A percentile compares a stretch with the other conserved stretches of the same genome.
Conservation (phyloP, 2,113 vertebrate species). For the Halcyon senegalensis region DNA sequence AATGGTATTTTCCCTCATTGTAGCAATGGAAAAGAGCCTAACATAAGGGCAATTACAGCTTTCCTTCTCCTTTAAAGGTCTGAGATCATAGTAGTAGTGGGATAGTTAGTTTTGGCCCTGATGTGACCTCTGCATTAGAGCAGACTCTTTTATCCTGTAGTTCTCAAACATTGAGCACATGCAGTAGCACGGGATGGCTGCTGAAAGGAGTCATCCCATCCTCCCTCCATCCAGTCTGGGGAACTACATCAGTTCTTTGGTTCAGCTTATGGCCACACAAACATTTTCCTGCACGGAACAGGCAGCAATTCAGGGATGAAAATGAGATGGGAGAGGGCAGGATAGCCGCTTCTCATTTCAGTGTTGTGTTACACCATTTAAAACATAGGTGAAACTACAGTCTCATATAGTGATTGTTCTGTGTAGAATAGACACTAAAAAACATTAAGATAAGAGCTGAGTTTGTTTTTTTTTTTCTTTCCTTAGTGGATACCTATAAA, state of each 20-base stretch:
- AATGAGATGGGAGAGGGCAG: not conserved
- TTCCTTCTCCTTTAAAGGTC: not conserved
- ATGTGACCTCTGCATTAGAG: rapidly evolving
- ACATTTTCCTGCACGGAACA: not conserved
- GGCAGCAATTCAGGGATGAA: not conserved
- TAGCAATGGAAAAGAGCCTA: not conserved
- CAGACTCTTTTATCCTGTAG: not conserved
- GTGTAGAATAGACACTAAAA: not conserved
- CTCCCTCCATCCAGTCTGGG: not conserved
- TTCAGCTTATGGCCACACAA: not conserved
- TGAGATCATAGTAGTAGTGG: not conserved
- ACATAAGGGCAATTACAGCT: not conserved
- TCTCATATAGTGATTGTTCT: not conserved
- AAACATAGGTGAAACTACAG: not conserved
- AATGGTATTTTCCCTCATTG: not conserved
- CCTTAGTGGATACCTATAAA: not conserved
- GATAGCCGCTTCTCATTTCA: not conserved
- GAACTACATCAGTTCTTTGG: not conserved
- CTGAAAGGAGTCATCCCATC: not conserved
- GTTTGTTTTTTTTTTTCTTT: rapidly evolving
- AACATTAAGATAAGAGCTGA: not conserved
- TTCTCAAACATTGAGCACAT: rapidly evolving
- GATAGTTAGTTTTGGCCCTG: not conserved
- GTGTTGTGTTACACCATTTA: not conserved
- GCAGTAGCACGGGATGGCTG: too few species aligned